A percentile compares a stretch with the other conserved stretches of the same genome.
phyloP scores from a whole-genome alignment of 2,113 vertebrate species.

The Galbula dea region DNA sequence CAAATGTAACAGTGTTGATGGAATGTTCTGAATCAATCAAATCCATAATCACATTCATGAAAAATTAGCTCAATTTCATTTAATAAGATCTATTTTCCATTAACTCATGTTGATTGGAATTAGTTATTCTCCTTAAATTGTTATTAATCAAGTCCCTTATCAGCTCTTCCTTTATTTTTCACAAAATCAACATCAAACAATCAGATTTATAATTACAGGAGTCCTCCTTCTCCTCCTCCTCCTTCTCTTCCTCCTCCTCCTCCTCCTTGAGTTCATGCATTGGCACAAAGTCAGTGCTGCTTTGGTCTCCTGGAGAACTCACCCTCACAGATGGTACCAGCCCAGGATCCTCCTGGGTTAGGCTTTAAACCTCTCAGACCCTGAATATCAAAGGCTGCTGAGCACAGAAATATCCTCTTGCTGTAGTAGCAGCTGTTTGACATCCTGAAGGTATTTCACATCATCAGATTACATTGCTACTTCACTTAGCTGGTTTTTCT shows the following conservation, averaged over 20 bases:
- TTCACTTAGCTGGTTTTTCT: not conserved
- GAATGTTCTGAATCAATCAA: conserved; percentile 68
- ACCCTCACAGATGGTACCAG: not conserved
- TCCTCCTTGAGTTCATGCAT: not conserved
- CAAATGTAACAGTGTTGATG: conserved; percentile 58
- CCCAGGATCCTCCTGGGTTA: not conserved
- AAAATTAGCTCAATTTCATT: conserved; percentile 66
- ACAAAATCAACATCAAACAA: conserved; percentile 63
- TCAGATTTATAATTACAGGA: conserved; percentile 57
- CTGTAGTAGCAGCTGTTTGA: not conserved
- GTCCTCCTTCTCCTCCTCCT: conserved; percentile 25
- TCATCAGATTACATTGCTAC: not conserved
- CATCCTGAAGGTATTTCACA: not conserved
- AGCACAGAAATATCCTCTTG: not conserved
- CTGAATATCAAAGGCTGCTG: not conserved
- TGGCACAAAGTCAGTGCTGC: conserved; percentile 24
- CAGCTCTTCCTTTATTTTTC: conserved; percentile 50
- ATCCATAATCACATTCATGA: conserved; percentile 61
- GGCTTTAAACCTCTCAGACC: not conserved
- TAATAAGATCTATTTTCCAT: conserved; percentile 68
- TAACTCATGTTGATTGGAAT: conserved; percentile 64
- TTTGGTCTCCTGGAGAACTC: not conserved
- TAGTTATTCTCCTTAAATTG: conserved; percentile 67
- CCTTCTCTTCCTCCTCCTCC: conserved; percentile 24
- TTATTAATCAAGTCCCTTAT: conserved; percentile 67